phyloP scores from a whole-genome alignment of 2,113 vertebrate species.

The Mirza zaza region DNA sequence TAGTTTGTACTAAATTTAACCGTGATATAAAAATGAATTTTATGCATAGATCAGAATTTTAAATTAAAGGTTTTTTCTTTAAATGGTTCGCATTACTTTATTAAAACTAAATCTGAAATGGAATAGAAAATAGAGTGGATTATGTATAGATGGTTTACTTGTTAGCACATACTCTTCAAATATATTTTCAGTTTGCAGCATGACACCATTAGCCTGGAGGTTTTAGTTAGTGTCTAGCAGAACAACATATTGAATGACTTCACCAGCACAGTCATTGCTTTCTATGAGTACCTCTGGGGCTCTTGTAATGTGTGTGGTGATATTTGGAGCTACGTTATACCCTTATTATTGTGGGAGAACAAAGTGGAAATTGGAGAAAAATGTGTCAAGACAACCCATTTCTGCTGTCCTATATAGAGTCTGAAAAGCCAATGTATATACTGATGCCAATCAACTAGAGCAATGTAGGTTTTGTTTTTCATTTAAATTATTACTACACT shows the following conservation, averaged over 20 bases:
- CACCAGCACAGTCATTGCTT: neutral
- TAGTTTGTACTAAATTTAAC: conserved; percentile 73
- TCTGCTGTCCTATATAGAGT: neutral
- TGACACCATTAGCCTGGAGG: neutral
- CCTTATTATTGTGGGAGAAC: neutral
- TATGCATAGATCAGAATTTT: conserved; percentile 80
- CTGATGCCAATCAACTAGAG: neutral
- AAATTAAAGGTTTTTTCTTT: conserved; percentile 77
- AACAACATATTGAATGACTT: neutral
- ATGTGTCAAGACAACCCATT: neutral
- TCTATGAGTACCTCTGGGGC: neutral
- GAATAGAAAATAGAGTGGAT: neutral
- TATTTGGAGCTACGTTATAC: neutral
- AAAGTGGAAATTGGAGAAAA: neutral
- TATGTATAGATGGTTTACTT: neutral
- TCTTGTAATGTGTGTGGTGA: neutral
- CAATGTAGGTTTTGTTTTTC: neutral
- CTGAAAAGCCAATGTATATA: neutral
- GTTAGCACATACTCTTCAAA: neutral
- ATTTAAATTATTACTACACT: neutral
- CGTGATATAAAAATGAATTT: conserved; percentile 74
- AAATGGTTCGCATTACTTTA: conserved; percentile 68
- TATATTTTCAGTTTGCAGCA: neutral
- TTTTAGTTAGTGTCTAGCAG: neutral
- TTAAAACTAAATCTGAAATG: conserved; percentile 57